A percentile compares a stretch with the other conserved stretches of the same genome.
Conservation (phyloP, 2,113 vertebrate genomes). For the Dipodomys ordii region DNA sequence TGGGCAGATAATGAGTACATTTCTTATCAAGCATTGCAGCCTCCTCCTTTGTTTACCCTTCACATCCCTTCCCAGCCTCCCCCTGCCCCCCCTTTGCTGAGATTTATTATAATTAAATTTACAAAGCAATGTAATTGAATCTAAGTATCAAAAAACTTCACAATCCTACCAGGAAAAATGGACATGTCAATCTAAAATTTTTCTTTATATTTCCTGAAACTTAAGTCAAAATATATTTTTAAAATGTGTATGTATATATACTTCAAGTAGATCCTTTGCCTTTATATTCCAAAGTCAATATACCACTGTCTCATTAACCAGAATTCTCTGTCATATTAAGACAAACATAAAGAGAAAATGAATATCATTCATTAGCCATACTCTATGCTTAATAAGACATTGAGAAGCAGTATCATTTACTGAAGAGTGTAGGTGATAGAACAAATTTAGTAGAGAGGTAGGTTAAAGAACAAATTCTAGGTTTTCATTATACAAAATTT, state of each 20-base stretch:
- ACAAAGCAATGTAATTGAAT: background rate
- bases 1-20: too few relatives aligned
- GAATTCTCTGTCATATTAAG: background rate
- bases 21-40: too few relatives aligned
- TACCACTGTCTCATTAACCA: background rate
- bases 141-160: background rate
- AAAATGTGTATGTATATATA: background rate
- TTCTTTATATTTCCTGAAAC: background rate
- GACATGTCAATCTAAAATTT: too few relatives aligned
- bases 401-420: background rate
- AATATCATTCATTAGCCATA: background rate
- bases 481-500: background rate
- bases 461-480: background rate
- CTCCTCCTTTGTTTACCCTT: too few relatives aligned
- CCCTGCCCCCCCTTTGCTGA: too few relatives aligned
- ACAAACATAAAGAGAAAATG: background rate
- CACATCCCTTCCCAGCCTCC: too few relatives aligned
- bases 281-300: constrained; percentile 15
- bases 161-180: background rate
- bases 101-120: constrained; percentile 29
- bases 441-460: too few relatives aligned
- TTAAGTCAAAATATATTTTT: background rate
- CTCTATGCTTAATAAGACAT: background rate
- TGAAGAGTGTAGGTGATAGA: background rate
- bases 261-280: background rate